These are phyloP conservation scores for Linepithema humile DNA, from an alignment of 1,140 invertebrate genomes.

Conservation along the genomic window DNA sequence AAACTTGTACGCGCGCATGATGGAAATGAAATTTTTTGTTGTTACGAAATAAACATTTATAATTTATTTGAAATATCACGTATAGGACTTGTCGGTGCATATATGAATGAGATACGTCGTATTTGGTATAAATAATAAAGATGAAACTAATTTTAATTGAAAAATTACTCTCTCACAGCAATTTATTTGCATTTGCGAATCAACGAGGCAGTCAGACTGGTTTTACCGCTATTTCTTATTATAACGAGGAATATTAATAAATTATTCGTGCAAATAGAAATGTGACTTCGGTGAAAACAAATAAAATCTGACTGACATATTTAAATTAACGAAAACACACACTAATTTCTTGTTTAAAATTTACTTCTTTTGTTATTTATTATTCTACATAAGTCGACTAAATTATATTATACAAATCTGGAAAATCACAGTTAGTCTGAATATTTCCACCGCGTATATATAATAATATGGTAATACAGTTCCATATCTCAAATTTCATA, in stretches of 20 bases:
- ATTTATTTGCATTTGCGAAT: background rate
- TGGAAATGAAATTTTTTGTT: background rate
- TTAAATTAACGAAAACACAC: background rate
- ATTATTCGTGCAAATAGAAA: background rate
- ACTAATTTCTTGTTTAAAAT: background rate
- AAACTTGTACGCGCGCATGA: background rate
- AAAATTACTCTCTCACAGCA: conserved; percentile 9
- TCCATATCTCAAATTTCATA: too few species aligned
- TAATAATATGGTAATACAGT: conserved; percentile 8
- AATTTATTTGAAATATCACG: background rate
- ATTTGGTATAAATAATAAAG: conserved; percentile 16
- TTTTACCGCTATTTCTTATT: background rate
- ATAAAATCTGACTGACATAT: background rate
- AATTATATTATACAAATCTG: background rate
- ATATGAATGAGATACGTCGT: background rate
- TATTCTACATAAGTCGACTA: background rate
- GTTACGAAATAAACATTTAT: background rate
- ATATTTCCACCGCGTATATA: background rate
- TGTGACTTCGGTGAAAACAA: background rate
- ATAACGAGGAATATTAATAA: background rate
- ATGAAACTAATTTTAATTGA: conserved; percentile 36
- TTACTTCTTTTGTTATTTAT: background rate
- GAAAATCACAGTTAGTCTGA: background rate
- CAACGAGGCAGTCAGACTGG: background rate
- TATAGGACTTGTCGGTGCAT: background rate